These are phyloP conservation scores for Harpalus rufipes DNA, from an alignment of 2,888 invertebrate genomes.

Conservation along the genomic window DNA sequence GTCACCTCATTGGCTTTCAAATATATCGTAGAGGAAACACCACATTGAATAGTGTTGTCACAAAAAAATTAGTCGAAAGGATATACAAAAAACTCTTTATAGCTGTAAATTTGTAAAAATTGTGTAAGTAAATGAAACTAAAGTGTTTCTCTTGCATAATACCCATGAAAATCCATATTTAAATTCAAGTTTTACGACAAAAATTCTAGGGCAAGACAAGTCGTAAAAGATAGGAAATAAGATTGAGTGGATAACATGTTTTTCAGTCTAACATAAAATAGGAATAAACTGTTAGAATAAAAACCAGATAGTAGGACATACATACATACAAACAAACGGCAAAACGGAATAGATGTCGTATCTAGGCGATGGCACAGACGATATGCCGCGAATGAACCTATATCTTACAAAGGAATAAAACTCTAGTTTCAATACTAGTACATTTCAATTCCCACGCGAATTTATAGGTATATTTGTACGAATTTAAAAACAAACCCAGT, in stretches of 20 bases:
- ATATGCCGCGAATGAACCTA: constrained; percentile 26
- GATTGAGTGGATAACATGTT: constrained; percentile 28
- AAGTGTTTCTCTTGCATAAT: background rate
- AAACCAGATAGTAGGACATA: background rate
- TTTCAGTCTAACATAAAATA: constrained; percentile 19
- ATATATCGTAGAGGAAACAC: too few relatives aligned
- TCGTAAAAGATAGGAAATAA: constrained; percentile 38
- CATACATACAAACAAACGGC: background rate
- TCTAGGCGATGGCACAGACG: constrained; percentile 11
- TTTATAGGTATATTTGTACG: background rate
- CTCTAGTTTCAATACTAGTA: background rate
- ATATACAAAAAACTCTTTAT: too few relatives aligned
- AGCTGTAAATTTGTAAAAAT: background rate
- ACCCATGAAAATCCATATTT: background rate
- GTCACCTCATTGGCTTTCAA: too few relatives aligned
- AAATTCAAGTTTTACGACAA: background rate
- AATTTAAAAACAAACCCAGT: background rate
- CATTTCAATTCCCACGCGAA: background rate
- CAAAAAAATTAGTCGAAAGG: too few relatives aligned
- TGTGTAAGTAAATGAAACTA: background rate
- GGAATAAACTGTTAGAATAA: constrained; percentile 5
- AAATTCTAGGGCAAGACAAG: constrained; percentile 17
- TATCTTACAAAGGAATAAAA: background rate
- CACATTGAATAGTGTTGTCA: too few relatives aligned
- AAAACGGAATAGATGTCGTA: constrained; percentile 32